Conservation (phyloP, 2,113 vertebrate genomes). For the Tor tambroides region DNA sequence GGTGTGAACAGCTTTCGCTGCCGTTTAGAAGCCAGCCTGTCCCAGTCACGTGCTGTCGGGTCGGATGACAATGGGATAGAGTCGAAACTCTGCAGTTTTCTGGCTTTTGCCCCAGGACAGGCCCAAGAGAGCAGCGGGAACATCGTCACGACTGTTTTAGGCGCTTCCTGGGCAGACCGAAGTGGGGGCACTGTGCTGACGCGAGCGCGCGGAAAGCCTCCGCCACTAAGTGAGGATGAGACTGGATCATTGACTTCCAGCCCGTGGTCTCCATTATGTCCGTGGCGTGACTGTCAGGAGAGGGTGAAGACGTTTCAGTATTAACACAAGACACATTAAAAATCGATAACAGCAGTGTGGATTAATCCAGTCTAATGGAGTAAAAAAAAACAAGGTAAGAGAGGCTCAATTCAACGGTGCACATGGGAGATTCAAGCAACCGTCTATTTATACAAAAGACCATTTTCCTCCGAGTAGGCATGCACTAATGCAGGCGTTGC, state of each 20-base stretch:
- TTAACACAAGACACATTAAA: slow-evolving; percentile 70
- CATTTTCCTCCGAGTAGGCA: neutral
- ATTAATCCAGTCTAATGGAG: slow-evolving; percentile 56
- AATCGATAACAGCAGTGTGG: slow-evolving; percentile 70
- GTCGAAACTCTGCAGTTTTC: slow-evolving; percentile 49
- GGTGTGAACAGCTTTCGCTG: slow-evolving; percentile 6
- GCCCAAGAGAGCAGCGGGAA: slow-evolving; percentile 75
- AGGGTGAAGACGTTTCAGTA: slow-evolving; percentile 60
- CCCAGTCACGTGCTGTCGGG: slow-evolving; percentile 54
- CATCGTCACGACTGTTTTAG: slow-evolving; percentile 96
- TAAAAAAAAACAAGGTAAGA: neutral
- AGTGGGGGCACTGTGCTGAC: slow-evolving; percentile 95
- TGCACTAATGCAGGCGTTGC: neutral
- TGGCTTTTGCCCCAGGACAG: slow-evolving; percentile 66
- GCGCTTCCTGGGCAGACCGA: slow-evolving; percentile 94
- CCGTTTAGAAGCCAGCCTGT: neutral
- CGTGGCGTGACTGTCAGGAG: slow-evolving; percentile 89
- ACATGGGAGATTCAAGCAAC: slow-evolving; percentile 26
- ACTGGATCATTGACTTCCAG: slow-evolving; percentile 99
- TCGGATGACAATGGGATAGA: slow-evolving; percentile 23
- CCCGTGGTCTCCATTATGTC: slow-evolving; percentile 99
- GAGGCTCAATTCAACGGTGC: slow-evolving; percentile 19
- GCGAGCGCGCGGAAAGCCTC: slow-evolving; percentile 97
- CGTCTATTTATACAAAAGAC: neutral
- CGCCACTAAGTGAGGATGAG: slow-evolving; percentile 98